Evolutionary conservation across 2,888 invertebrate genomes (phyloP).

Genomic region (Flexamia atlantica): DNA sequence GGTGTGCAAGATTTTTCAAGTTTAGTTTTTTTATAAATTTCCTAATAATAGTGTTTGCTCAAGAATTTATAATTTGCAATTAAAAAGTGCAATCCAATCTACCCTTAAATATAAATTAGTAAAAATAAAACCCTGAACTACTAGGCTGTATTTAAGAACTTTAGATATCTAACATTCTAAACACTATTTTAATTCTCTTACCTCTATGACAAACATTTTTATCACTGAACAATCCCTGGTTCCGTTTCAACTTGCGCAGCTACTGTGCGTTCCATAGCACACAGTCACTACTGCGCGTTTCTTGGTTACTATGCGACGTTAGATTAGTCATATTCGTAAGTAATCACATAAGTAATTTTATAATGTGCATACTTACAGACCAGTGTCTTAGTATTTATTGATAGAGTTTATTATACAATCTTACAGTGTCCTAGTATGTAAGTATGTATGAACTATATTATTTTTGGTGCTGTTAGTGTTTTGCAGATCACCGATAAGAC

Average conservation of each 20-base stretch:
- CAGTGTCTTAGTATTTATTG: constrained; percentile 63
- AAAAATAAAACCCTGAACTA: too few species aligned
- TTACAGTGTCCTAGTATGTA: constrained; percentile 58
- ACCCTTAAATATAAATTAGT: too few species aligned
- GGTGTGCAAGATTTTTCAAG: too few species aligned
- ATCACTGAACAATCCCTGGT: constrained; percentile 31
- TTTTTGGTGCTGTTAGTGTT: constrained; percentile 62
- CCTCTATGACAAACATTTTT: too few species aligned
- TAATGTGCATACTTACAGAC: constrained; percentile 63
- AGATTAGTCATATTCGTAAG: constrained; percentile 53
- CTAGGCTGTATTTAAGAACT: too few species aligned
- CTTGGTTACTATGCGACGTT: constrained; percentile 59
- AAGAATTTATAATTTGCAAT: too few species aligned
- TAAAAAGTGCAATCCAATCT: too few species aligned
- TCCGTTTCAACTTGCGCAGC: constrained; percentile 45
- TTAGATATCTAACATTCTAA: too few species aligned
- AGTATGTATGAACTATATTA: constrained; percentile 61
- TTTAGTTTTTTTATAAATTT: too few species aligned
- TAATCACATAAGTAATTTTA: constrained; percentile 58
- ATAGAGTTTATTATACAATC: constrained; percentile 56
- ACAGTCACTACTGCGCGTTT: constrained; percentile 10
- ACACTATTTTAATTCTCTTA: too few species aligned
- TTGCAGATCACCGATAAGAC: constrained; percentile 38
- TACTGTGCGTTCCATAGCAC: too few species aligned
- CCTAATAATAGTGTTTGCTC: too few species aligned